These are phyloP conservation scores for Casuarius casuarius DNA, from an alignment of 2,113 vertebrate species.

Conservation along the genomic window DNA sequence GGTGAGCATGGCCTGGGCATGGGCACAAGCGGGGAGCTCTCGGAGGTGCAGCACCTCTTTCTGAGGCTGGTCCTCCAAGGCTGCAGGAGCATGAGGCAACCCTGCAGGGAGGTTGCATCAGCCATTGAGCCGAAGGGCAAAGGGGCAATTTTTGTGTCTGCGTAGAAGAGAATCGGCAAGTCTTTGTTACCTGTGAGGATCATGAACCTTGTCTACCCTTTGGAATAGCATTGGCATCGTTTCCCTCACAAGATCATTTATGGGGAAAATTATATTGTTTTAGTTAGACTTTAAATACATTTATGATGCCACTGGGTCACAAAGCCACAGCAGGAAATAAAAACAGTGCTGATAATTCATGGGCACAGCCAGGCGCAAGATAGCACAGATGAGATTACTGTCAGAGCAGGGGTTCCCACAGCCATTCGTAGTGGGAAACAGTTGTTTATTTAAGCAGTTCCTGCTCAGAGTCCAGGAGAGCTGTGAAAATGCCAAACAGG, in stretches of 20 bases:
- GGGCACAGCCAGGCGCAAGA: background rate
- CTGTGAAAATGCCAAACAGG: background rate
- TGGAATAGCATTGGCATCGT: background rate
- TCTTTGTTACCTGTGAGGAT: background rate
- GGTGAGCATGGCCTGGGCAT: accelerated
- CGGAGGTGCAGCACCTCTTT: background rate
- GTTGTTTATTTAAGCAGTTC: background rate
- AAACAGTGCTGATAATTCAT: background rate
- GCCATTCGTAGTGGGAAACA: background rate
- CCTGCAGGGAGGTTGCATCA: background rate
- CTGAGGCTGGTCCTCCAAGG: background rate
- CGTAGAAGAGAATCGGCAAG: background rate
- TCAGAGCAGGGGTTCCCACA: background rate
- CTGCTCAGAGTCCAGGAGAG: background rate
- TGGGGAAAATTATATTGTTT: background rate
- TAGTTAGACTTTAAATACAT: background rate
- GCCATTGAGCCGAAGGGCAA: background rate
- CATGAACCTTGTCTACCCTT: background rate
- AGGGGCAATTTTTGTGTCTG: background rate
- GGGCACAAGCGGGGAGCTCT: background rate
- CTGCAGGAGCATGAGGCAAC: background rate
- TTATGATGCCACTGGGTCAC: background rate
- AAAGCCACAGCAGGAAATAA: conserved; percentile 27
- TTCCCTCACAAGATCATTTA: background rate
- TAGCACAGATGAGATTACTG: background rate